phyloP scores from a whole-genome alignment of 37 sponge, comb jelly and placozoan species.

The Spongilla lacustris region DNA sequence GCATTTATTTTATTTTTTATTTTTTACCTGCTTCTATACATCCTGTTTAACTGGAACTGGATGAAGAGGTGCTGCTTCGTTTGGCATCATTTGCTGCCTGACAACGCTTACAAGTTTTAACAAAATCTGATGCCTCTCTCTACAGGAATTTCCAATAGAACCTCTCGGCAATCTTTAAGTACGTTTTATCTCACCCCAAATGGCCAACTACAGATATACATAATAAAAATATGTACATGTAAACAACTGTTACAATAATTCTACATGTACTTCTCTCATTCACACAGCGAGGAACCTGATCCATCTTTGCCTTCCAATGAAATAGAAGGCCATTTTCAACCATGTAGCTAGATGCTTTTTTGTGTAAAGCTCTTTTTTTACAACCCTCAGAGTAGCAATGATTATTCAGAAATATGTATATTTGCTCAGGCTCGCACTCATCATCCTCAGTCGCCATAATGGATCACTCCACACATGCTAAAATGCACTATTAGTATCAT shows the following conservation, averaged over 20 bases:
- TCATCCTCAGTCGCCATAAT: neutral
- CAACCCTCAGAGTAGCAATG: neutral
- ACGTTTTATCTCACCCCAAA: conserved; percentile 42
- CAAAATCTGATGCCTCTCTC: neutral
- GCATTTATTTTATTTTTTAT: too few species aligned
- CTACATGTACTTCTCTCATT: too few species aligned
- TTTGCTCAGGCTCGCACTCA: too few species aligned
- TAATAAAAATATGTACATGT: too few species aligned
- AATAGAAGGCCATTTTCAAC: too few species aligned
- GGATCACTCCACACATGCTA: too few species aligned
- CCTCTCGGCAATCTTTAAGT: conserved; percentile 11
- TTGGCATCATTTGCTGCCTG: conserved; percentile 25
- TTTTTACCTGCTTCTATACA: conserved; percentile 34
- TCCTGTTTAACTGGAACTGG: conserved; percentile 28
- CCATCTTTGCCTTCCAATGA: too few species aligned
- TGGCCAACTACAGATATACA: conserved; percentile 18
- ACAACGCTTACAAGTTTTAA: conserved; percentile 24
- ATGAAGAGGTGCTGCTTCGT: conserved; percentile 20
- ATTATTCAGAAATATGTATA: too few species aligned
- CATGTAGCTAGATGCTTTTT: too few species aligned
- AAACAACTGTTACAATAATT: too few species aligned
- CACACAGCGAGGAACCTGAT: too few species aligned
- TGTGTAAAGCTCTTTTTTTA: conserved; percentile 2
- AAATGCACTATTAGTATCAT: too few species aligned
- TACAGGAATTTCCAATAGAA: conserved; percentile 16